A percentile compares a stretch with the other conserved stretches of the same genome.
Conservation (phyloP, 2,797 vertebrate species). For the Toxotes lorentzi region DNA sequence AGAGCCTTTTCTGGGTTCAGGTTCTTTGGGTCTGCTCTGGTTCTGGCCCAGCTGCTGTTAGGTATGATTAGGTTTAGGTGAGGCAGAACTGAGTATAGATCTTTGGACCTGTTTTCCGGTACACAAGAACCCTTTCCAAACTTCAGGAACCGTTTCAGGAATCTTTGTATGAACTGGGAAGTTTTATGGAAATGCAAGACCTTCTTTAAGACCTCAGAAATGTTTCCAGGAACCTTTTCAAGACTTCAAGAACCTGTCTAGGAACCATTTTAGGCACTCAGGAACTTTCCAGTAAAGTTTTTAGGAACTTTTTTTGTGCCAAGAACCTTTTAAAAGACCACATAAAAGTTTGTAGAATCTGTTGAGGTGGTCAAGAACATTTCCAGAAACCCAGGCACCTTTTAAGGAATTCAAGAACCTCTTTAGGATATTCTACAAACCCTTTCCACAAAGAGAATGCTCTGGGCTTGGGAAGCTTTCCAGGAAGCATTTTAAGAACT, state of each 20-base stretch:
- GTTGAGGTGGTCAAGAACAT: not conserved
- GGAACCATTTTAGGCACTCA: not conserved
- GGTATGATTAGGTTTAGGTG: not conserved
- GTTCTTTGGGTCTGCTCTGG: slow-evolving; percentile 3
- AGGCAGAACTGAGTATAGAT: not conserved
- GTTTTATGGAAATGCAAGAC: not conserved
- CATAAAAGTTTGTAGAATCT: not conserved
- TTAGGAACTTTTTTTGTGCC: not conserved
- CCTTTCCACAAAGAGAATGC: not conserved
- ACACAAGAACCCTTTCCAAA: not conserved
- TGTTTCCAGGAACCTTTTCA: too few relatives aligned
- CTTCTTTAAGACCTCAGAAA: not conserved
- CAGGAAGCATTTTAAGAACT: not conserved
- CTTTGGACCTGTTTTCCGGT: not conserved
- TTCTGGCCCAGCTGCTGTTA: slow-evolving; percentile 6
- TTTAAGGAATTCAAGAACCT: not conserved
- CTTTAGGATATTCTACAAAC: not conserved
- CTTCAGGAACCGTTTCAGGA: not conserved
- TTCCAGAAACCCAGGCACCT: not conserved
- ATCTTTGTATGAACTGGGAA: not conserved
- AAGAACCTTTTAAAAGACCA: not conserved
- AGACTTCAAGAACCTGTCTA: not conserved
- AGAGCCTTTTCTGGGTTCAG: not conserved
- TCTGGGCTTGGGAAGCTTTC: not conserved
- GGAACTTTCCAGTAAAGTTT: not conserved